Percentiles rank a stretch among this genome's conserved stretches.
Evolutionary conservation across 2,888 invertebrate genomes (phyloP).

Genomic region (Osmoderma eremita): DNA sequence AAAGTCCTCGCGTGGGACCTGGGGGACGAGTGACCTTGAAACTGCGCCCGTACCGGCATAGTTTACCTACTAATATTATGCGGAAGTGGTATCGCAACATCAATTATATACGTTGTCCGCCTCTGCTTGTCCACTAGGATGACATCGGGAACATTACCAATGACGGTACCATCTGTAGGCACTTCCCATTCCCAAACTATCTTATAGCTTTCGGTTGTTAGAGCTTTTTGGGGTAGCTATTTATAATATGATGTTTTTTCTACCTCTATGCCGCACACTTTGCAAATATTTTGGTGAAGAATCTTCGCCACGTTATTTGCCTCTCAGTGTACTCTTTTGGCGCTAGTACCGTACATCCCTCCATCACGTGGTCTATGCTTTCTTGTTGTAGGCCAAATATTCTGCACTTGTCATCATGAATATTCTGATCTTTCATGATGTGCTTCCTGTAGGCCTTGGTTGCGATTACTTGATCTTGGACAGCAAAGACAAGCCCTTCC

Average conservation of each 20-base stretch:
- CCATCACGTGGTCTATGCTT: neutral
- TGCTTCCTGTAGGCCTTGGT: conserved; percentile 1
- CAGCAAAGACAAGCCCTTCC: neutral
- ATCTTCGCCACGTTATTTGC: neutral
- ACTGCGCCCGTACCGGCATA: too few species aligned
- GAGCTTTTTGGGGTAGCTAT: neutral
- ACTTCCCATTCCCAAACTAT: neutral
- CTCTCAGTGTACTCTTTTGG: neutral
- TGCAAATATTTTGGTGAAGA: neutral
- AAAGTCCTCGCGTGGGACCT: too few species aligned
- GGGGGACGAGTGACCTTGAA: too few species aligned
- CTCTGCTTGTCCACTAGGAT: too few species aligned
- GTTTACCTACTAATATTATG: too few species aligned
- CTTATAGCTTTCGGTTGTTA: neutral
- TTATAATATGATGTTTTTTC: neutral
- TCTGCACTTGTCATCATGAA: too few species aligned
- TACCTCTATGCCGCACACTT: neutral
- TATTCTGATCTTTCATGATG: too few species aligned
- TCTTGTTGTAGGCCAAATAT: neutral
- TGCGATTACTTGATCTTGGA: conserved; percentile 19
- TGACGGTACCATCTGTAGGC: too few species aligned
- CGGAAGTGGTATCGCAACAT: too few species aligned
- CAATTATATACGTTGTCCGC: too few species aligned
- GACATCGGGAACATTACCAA: too few species aligned
- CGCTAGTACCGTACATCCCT: neutral